Percentiles rank a stretch among this genome's conserved stretches.
Conservation (phyloP, 1,140 invertebrate genomes). For the Cotesia vestalis region DNA sequence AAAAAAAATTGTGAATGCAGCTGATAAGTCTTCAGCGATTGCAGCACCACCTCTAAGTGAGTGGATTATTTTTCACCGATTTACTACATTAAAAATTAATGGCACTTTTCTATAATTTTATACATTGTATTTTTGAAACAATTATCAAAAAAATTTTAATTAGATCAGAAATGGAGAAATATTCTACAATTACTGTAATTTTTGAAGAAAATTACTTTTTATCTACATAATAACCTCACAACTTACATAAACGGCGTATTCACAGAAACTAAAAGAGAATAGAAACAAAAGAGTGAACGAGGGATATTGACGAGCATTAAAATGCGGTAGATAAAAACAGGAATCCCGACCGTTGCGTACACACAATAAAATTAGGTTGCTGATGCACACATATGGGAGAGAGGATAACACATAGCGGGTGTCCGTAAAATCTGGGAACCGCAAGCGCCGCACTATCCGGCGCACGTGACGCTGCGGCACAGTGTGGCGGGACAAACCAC, state of each 20-base stretch:
- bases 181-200: too few relatives aligned
- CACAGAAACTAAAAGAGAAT: not conserved
- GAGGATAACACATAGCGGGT: constrained; percentile 55
- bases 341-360: not conserved
- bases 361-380: constrained; percentile 24
- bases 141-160: too few relatives aligned
- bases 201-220: too few relatives aligned
- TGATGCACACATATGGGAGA: constrained; percentile 38
- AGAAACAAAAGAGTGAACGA: not conserved
- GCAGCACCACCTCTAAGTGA: too few relatives aligned
- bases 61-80: too few relatives aligned
- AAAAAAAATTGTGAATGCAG: too few relatives aligned
- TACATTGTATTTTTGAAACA: too few relatives aligned
- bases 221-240: too few relatives aligned
- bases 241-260: not conserved
- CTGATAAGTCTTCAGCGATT: too few relatives aligned
- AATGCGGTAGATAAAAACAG: constrained; percentile 18
- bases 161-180: too few relatives aligned
- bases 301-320: constrained; percentile 2
- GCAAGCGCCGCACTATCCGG: constrained; percentile 57
- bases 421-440: constrained; percentile 59
- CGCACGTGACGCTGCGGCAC: constrained; percentile 59
- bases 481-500: constrained; percentile 60
- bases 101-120: too few relatives aligned
- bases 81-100: too few relatives aligned